Evolutionary conservation across 2,797 vertebrate species (phyloP).

Genomic region (Eurystomus glaucurus): DNA sequence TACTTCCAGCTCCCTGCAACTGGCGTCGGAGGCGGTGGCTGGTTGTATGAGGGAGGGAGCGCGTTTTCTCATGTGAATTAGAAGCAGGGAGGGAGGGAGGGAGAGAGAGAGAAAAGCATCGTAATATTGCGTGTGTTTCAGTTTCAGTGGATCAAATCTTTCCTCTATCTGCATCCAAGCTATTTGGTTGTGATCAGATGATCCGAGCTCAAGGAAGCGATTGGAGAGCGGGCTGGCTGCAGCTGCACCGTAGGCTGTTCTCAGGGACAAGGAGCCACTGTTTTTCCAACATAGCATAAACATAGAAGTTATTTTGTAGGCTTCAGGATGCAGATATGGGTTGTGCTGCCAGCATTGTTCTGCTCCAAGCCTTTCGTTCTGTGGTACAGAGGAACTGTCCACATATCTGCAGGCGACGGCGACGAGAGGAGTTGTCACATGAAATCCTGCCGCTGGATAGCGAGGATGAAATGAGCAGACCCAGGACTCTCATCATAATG

Average conservation of each 20-base stretch:
- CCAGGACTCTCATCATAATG: constrained; percentile 93
- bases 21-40: constrained; percentile 4
- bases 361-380: constrained; percentile 92
- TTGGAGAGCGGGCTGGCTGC: constrained; percentile 90
- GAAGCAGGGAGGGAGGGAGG: constrained; percentile 39
- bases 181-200: constrained; percentile 93
- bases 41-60: constrained; percentile 57
- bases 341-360: constrained; percentile 95
- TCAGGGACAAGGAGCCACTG: constrained; percentile 93
- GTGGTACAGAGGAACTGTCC: constrained; percentile 95
- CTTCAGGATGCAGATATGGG: constrained; percentile 94
- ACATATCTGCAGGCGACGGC: constrained; percentile 90
- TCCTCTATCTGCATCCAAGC: constrained; percentile 87
- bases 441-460: constrained; percentile 91
- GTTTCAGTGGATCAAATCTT: constrained; percentile 84
- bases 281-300: constrained; percentile 89
- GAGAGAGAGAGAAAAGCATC: constrained; percentile 15
- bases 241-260: constrained; percentile 92
- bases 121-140: constrained; percentile 72
- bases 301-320: constrained; percentile 89
- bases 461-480: constrained; percentile 90
- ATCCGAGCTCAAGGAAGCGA: constrained; percentile 90
- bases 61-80: constrained; percentile 63
- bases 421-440: constrained; percentile 91
- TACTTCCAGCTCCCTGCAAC: constrained; percentile 62